phyloP scores from a whole-genome alignment of 1,140 invertebrate genomes.

The Zophobas atratus region DNA sequence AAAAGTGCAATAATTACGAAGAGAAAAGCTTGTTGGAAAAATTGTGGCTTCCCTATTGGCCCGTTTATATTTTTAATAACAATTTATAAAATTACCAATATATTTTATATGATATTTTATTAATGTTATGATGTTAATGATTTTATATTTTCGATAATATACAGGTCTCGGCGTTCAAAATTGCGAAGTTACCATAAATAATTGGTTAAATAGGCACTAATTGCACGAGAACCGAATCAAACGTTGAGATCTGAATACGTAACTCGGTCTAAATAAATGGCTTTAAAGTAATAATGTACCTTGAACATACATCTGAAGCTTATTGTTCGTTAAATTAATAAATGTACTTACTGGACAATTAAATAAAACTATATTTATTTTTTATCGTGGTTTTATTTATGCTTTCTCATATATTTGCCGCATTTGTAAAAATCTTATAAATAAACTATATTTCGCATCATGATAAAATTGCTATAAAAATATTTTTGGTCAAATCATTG shows the following conservation, averaged over 20 bases:
- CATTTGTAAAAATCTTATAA: no score
- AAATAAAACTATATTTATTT: conserved; percentile 40
- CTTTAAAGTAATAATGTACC: conserved; percentile 22
- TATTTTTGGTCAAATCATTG: conserved; percentile 31
- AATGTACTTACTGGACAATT: conserved; percentile 37
- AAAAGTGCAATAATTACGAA: conserved; percentile 25
- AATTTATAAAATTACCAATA: conserved; percentile 40
- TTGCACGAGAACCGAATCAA: neutral
- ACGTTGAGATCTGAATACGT: conserved; percentile 15
- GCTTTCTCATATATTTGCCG: no score
- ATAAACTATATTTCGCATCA: no score
- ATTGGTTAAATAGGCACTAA: neutral
- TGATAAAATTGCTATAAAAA: conserved; percentile 2
- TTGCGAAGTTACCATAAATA: conserved; percentile 36
- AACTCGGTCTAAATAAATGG: conserved; percentile 14
- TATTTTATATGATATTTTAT: conserved; percentile 42
- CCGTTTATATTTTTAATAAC: conserved; percentile 41
- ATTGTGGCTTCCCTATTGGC: conserved; percentile 2
- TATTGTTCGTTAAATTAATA: conserved; percentile 19
- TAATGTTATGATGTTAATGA: conserved; percentile 38
- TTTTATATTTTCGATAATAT: conserved; percentile 24
- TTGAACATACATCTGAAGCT: conserved; percentile 2
- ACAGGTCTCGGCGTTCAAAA: conserved; percentile 10
- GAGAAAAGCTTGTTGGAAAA: conserved; percentile 1
- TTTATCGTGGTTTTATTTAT: neutral